These are phyloP conservation scores for Periphyllus acericola DNA, from an alignment of 2,888 invertebrate species.

Conservation along the genomic window DNA sequence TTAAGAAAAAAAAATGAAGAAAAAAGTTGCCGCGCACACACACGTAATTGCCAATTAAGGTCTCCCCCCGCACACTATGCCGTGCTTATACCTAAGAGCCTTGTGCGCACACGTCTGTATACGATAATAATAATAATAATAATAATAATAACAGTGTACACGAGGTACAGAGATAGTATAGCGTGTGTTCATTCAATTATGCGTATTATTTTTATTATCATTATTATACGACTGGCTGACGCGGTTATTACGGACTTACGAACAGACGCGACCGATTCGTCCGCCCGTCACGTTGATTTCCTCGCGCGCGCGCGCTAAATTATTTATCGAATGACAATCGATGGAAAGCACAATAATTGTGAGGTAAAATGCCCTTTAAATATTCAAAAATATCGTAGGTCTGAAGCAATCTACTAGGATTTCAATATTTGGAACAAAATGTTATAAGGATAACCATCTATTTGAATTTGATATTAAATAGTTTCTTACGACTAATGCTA, in stretches of 20 bases:
- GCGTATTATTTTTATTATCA: too few species aligned
- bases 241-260: conserved; percentile 22
- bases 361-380: too few species aligned
- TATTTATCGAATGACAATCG: background rate
- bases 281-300: background rate
- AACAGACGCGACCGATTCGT: background rate
- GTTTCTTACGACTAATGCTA: too few species aligned
- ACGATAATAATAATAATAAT: background rate
- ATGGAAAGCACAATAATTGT: background rate
- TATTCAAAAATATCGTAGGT: too few species aligned
- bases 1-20: background rate
- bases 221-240: background rate
- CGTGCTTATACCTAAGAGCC: background rate
- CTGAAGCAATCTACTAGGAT: too few species aligned
- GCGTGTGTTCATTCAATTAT: background rate
- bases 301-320: background rate
- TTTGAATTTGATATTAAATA: too few species aligned
- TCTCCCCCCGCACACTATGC: background rate
- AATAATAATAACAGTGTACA: background rate
- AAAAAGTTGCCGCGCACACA: background rate
- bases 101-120: background rate
- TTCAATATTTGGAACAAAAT: too few species aligned
- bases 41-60: conserved; percentile 53
- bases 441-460: too few species aligned
- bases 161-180: background rate